phyloP scores from a whole-genome alignment of 2,797 vertebrate genomes.

The Malurus splendens region DNA sequence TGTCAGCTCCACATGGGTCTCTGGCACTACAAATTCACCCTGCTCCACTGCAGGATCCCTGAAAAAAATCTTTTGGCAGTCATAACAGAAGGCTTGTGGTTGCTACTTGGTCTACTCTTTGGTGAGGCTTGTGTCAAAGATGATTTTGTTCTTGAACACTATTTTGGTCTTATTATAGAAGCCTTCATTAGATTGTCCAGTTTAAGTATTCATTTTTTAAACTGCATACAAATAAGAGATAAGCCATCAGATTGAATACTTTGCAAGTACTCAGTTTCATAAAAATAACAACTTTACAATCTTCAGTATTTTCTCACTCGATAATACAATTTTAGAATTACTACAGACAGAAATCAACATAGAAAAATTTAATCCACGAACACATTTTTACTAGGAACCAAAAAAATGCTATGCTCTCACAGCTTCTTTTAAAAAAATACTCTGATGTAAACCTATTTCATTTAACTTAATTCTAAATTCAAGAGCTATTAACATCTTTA shows the following conservation, averaged over 20 bases:
- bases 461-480: background rate
- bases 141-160: background rate
- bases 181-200: background rate
- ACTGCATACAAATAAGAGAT: background rate
- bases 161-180: background rate
- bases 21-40: background rate
- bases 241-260: background rate
- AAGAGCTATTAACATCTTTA: background rate
- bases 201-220: background rate
- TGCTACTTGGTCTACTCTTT: background rate
- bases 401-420: background rate
- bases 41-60: background rate
- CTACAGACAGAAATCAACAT: background rate
- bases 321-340: background rate
- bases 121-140: background rate
- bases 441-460: background rate
- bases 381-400: background rate
- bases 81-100: background rate
- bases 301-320: background rate
- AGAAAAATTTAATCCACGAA: background rate
- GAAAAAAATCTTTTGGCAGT: background rate
- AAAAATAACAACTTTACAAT: background rate
- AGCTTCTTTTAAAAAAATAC: background rate
- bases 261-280: background rate
- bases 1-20: background rate